Percentiles rank a stretch among this genome's conserved stretches.
These are phyloP conservation scores for Ophiodon elongatus DNA, from an alignment of 2,113 vertebrate species.

Conservation along the genomic window DNA sequence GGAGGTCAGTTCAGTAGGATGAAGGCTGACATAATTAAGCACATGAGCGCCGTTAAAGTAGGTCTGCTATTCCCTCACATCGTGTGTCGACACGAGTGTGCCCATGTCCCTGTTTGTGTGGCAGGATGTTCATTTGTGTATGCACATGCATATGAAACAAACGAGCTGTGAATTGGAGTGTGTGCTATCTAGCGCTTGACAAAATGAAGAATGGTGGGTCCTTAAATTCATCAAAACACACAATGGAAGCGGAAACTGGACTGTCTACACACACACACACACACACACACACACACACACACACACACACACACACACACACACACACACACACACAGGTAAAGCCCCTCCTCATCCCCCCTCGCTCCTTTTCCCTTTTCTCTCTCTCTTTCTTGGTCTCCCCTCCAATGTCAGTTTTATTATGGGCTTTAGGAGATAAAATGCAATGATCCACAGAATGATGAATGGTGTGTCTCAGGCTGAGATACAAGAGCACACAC, in stretches of 20 bases:
- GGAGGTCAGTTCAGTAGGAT: slow-evolving; percentile 26
- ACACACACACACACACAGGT: slow-evolving; percentile 47
- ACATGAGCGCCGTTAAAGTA: slow-evolving; percentile 63
- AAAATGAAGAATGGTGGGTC: slow-evolving; percentile 75
- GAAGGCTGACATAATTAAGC: slow-evolving; percentile 69
- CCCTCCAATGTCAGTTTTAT: slow-evolving; percentile 88
- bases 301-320: slow-evolving; percentile 44
- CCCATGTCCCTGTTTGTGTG: slow-evolving; percentile 23
- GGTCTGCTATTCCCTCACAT: slow-evolving; percentile 65
- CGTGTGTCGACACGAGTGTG: slow-evolving; percentile 23
- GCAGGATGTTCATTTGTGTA: slow-evolving; percentile 44
- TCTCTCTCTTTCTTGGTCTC: slow-evolving; percentile 71
- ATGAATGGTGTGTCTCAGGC: slow-evolving; percentile 86
- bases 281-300: slow-evolving; percentile 21
- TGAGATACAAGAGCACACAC: slow-evolving; percentile 86
- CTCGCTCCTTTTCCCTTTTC: slow-evolving; percentile 24
- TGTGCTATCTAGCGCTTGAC: slow-evolving; percentile 65
- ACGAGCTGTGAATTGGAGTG: slow-evolving; percentile 44
- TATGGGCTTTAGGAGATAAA: slow-evolving; percentile 88
- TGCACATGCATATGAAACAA: slow-evolving; percentile 34
- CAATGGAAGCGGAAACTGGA: slow-evolving; percentile 58
- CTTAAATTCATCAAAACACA: slow-evolving; percentile 68
- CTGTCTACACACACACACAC: slow-evolving; percentile 38
- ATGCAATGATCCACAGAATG: slow-evolving; percentile 88
- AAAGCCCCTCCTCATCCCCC: slow-evolving; percentile 32